phyloP scores from a whole-genome alignment of 2,797 vertebrate species.

The Macropus fuliginosus region DNA sequence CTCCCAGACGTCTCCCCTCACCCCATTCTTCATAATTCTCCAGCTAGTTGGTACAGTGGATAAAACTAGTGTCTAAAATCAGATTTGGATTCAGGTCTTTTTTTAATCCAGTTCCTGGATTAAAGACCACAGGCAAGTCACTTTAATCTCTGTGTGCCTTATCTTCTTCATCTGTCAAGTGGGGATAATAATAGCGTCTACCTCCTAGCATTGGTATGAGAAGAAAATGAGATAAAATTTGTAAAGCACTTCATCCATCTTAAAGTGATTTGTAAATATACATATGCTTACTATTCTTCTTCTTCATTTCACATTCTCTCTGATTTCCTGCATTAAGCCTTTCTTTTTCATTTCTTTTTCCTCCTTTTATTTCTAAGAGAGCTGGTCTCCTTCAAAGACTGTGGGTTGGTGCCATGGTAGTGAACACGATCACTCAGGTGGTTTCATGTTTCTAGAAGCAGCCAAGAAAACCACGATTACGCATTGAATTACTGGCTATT shows the following conservation, averaged over 20 bases:
- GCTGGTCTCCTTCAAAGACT: neutral
- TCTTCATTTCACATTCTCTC: neutral
- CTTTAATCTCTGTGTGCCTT: neutral
- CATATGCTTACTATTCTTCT: neutral
- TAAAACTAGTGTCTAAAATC: neutral
- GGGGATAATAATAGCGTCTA: neutral
- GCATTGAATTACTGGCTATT: neutral
- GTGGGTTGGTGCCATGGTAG: neutral
- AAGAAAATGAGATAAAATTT: neutral
- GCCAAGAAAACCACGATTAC: neutral
- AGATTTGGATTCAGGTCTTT: neutral
- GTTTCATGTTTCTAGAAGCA: neutral
- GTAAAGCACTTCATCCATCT: neutral
- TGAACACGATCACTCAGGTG: neutral
- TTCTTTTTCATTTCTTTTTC: neutral
- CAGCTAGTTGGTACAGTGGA: neutral
- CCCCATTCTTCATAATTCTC: neutral
- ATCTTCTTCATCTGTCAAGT: neutral
- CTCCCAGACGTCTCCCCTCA: neutral
- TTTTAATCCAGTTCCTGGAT: too few relatives aligned
- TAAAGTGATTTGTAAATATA: neutral
- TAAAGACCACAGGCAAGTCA: neutral
- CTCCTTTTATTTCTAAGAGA: neutral
- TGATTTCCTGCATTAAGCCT: neutral
- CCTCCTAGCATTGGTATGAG: neutral